phyloP scores from a whole-genome alignment of 2,113 vertebrate species.

The Acrocephalus kingi region DNA sequence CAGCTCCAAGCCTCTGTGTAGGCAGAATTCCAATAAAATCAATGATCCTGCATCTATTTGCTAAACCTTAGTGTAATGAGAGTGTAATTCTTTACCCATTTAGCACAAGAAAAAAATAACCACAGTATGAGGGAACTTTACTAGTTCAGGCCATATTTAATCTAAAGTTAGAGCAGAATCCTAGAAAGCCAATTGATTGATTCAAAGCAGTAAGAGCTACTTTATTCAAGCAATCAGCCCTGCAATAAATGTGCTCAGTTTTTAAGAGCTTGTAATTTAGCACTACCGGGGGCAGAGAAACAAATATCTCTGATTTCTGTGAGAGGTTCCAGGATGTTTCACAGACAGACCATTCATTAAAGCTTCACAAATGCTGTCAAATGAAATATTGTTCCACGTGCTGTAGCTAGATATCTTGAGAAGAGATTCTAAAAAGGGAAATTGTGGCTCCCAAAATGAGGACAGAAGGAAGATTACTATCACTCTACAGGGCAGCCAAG shows the following conservation, averaged over 20 bases:
- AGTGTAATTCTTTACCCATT: not conserved
- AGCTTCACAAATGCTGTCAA: not conserved
- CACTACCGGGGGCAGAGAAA: not conserved
- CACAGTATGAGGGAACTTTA: not conserved
- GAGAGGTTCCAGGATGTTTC: not conserved
- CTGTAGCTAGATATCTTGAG: not conserved
- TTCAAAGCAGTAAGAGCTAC: not conserved
- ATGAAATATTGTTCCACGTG: not conserved
- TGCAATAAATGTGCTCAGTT: not conserved
- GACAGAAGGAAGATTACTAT: not conserved
- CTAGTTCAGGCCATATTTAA: not conserved
- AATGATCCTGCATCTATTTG: not conserved
- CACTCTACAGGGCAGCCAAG: not conserved
- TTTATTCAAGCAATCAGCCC: slow-evolving; percentile 5
- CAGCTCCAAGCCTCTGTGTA: not conserved
- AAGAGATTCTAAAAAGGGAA: not conserved
- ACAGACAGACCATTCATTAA: not conserved
- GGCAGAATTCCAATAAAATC: not conserved
- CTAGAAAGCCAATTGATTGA: not conserved
- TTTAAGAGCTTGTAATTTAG: slow-evolving; percentile 22
- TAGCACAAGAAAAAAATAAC: not conserved
- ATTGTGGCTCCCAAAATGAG: not conserved
- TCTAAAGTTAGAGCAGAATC: not conserved
- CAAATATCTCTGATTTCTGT: not conserved
- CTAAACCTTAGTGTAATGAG: not conserved